Base-by-base conservation (phyloP, 2,113 vertebrate species). In the Ceyx margarethae region DNA sequence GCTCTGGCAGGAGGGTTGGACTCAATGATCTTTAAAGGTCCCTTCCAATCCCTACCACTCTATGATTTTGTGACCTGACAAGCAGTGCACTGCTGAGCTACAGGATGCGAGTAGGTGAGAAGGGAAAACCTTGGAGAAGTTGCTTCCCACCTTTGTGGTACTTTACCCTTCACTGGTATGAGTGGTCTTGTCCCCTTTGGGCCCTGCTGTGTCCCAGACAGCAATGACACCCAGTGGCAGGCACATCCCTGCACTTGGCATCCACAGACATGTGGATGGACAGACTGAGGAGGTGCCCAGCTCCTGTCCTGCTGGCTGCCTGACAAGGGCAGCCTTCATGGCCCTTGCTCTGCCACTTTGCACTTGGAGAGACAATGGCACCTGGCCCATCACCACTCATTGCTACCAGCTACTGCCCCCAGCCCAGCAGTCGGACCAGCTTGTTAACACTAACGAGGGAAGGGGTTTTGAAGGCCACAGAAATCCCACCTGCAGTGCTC, bases 371-470 rank as follows among this genome's bases (percentile, higher is more conserved):
- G 19, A 3, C 0, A 0, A 12, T 6, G 20, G n/a, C 15, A 33
- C 51, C 29, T 9, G 45, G 58, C 51, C 56, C 46, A 14, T 26
- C 15, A 12, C 14, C n/a, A 0, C 8, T 11, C 45, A 4, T 25
- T 11, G 46, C 53, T 6, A 8, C 15, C 21, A 5, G 19, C 53
- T 17, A 43, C 76, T 60, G 64, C 13, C 37, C n/a, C 7, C 43
- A 10, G 3, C 46, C 3, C 2, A 26, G 26, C 54, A 1, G 1
- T 31, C 11, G 40, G 5, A 58, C 1, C 69, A 3, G 17, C 67
- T 51, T 4, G 0, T n/a, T 10, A 67, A 2, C 2, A 0, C 37
- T 6, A 6, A 5, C 0, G 1, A 25, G 11, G 9, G 40, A 13
- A 23, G 46, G 13, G 14, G 35, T 17, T 54, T 46, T 3, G 1